A percentile compares a stretch with the other conserved stretches of the same genome.
phyloP scores from a whole-genome alignment of 2,888 invertebrate genomes.

The Trachelus troglodyta region DNA sequence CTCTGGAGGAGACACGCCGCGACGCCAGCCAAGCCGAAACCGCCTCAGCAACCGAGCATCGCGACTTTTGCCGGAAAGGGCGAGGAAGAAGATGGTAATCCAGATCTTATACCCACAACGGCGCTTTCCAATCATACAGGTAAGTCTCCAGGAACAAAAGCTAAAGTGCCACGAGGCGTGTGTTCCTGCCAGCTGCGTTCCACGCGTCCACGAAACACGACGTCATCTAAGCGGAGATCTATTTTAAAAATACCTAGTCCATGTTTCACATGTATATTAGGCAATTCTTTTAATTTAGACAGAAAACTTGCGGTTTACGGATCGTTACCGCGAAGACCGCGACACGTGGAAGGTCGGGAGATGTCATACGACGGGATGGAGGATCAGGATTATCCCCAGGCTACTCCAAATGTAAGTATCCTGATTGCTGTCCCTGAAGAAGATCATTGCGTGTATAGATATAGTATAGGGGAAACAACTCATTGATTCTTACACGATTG shows the following conservation, averaged over 20 bases:
- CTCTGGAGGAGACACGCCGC: constrained; percentile 62
- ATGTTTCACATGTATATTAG: no score
- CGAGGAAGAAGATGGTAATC: constrained; percentile 62
- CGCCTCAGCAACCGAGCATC: constrained; percentile 52
- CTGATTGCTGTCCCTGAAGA: no score
- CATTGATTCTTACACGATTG: no score
- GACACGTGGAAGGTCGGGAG: constrained; percentile 54
- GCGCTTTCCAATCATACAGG: constrained; percentile 54
- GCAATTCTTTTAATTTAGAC: constrained; percentile 37
- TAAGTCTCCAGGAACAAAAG: neutral
- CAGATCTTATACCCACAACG: constrained; percentile 64
- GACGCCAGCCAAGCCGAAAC: constrained; percentile 51
- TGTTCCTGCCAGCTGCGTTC: no score
- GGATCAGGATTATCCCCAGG: constrained; percentile 56
- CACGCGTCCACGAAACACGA: no score
- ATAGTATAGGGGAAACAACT: no score
- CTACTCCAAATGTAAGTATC: constrained; percentile 54
- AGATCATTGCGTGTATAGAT: no score
- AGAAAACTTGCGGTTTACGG: constrained; percentile 57
- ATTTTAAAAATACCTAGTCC: no score
- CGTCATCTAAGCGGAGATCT: no score
- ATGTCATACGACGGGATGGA: constrained; percentile 53
- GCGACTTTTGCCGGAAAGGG: constrained; percentile 54
- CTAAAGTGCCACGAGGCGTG: no score
- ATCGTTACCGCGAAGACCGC: constrained; percentile 56